Evolutionary conservation across 2,113 vertebrate genomes (phyloP).

Genomic region (Nestor notabilis): DNA sequence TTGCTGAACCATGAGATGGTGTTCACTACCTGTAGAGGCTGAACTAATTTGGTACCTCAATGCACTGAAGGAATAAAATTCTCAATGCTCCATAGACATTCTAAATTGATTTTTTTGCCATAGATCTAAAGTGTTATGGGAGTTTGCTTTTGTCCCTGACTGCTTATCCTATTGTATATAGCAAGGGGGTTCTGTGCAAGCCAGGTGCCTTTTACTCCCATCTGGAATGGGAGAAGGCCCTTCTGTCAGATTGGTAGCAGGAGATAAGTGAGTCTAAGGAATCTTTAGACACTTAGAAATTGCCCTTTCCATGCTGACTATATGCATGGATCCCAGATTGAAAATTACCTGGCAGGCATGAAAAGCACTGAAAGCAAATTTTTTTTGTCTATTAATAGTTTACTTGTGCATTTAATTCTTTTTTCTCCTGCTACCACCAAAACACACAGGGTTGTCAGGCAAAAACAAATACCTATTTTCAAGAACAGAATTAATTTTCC

Average conservation of each 20-base stretch:
- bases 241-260: neutral
- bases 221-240: neutral
- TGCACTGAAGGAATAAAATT: neutral
- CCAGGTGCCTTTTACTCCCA: neutral
- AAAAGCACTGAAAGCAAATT: neutral
- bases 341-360: neutral
- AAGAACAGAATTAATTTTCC: neutral
- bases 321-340: neutral
- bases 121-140: neutral
- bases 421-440: neutral
- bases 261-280: neutral
- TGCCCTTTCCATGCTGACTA: neutral
- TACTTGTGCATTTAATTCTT: neutral
- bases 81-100: neutral
- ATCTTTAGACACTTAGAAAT: neutral
- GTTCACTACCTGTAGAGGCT: neutral
- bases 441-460: neutral
- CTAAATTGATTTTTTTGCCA: neutral
- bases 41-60: neutral
- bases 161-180: accelerated
- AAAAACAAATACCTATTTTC: neutral
- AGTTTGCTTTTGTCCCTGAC: neutral
- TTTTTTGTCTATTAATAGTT: neutral
- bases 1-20: neutral
- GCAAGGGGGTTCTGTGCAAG: neutral